Evolutionary conservation across 2,797 vertebrate species (phyloP), one percentile per base, ranked within the genome.

Genomic region (Simalia tracyae): DNA sequence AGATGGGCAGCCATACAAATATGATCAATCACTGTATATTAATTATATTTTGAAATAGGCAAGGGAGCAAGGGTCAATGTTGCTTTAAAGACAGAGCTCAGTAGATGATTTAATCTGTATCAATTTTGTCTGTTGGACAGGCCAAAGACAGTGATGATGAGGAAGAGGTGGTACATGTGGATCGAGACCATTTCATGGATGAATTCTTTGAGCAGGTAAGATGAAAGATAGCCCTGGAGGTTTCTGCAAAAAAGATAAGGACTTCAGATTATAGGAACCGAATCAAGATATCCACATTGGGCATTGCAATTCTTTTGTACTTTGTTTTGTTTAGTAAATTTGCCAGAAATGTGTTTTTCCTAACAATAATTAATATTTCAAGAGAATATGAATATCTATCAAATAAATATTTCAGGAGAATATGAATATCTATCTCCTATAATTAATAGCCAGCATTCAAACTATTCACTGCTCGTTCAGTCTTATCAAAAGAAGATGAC

Each of bases 91-190:
- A 36, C 19, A 54, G 28, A 19, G 63, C 3, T 5, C 60, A 14
- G 46, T 31, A 7, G 4, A 3, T 10, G 8, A 36, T 46, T 66
- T 90, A 64, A 87, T 60, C 50, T 42, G 24, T 87, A 36, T 5
- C 86, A n/a, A 56, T 57, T 28, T 84, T 89, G 5, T 90, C 26
- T 92, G 31, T 92, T 90, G 50, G n/a, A n/a, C 97, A 99, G 98
- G 98, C 98, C 81, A 99, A 99, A 98, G 98, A 99, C 98, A 99
- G 98, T 17, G 98, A 99, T 56, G 98, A 99, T 95, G 98, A 99
- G 94, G 98, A 99, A 93, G 98, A 99, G 96, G 98, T 99, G 94
- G 98, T 99, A 59, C 98, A 99, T 50, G 98, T 99, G 59, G 98
- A 99, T 94, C 97, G 98, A 91, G 98, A 99, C 95, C 98, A 99